Conservation (phyloP, 1,140 invertebrate genomes). For the Scaptomyza hsui region DNA sequence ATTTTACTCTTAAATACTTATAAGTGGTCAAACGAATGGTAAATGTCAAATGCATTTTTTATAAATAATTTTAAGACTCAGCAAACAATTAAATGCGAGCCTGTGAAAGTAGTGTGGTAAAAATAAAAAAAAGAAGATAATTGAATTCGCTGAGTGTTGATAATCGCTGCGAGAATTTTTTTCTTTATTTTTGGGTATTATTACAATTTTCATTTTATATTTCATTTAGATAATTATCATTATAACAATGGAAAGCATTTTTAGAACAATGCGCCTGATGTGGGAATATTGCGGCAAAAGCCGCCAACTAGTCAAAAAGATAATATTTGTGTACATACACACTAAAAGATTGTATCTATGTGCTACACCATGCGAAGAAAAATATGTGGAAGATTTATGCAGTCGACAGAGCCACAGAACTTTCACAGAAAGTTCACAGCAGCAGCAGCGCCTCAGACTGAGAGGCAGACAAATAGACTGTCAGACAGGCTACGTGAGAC, state of each 20-base stretch:
- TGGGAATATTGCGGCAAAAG: slow-evolving; percentile 52
- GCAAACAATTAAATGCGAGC: slow-evolving; percentile 7
- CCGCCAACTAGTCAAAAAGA: slow-evolving; percentile 63
- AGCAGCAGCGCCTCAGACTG: slow-evolving; percentile 17
- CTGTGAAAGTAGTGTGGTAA: slow-evolving; percentile 23
- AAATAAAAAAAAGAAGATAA: not conserved
- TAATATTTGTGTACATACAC: slow-evolving; percentile 17
- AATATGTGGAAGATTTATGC: slow-evolving; percentile 61
- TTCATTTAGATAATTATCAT: slow-evolving; percentile 40
- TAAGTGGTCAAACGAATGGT: slow-evolving; percentile 43
- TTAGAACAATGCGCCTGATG: slow-evolving; percentile 58
- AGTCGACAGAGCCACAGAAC: slow-evolving; percentile 58
- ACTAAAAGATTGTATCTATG: slow-evolving; percentile 31
- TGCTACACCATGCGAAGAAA: slow-evolving; percentile 34
- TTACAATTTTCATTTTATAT: slow-evolving; percentile 18
- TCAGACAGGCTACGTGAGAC: slow-evolving; percentile 55
- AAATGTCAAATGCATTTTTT: slow-evolving; percentile 5
- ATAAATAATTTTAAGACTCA: slow-evolving; percentile 39
- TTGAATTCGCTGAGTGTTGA: slow-evolving; percentile 2
- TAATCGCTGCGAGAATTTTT: slow-evolving; percentile 28
- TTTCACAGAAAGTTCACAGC: slow-evolving; percentile 77
- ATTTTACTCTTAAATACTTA: slow-evolving; percentile 37
- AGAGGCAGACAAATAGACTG: not conserved
- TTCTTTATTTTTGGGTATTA: slow-evolving; percentile 6
- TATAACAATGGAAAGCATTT: slow-evolving; percentile 32